Evolutionary conservation across 2,113 vertebrate species (phyloP).

Genomic region (Oenanthe melanoleuca): DNA sequence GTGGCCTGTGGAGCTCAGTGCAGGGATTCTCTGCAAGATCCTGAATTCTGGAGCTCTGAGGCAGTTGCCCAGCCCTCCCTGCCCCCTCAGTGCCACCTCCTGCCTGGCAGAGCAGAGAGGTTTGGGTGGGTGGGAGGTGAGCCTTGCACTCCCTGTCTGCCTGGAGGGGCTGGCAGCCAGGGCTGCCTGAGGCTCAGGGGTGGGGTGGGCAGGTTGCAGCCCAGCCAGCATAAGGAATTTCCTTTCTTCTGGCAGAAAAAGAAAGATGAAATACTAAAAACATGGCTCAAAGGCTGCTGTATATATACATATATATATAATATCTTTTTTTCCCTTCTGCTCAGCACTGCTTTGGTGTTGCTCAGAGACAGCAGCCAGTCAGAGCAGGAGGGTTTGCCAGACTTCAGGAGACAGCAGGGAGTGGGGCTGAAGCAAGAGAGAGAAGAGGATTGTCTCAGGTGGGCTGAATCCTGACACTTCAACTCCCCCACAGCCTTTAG

Average conservation of each 20-base stretch:
- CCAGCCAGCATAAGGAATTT: not conserved
- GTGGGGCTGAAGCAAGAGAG: not conserved
- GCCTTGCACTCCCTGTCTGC: slow-evolving; percentile 35
- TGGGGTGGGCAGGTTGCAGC: not conserved
- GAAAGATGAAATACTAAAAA: slow-evolving; percentile 27
- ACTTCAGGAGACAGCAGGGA: not conserved
- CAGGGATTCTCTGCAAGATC: not conserved
- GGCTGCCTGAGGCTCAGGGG: not conserved
- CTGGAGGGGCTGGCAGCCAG: slow-evolving; percentile 3
- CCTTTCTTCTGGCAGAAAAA: slow-evolving; percentile 6
- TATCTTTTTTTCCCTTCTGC: not conserved
- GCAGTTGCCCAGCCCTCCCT: not conserved
- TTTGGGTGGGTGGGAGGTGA: not conserved
- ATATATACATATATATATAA: not conserved
- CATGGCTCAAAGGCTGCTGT: not conserved
- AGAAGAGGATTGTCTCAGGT: not conserved
- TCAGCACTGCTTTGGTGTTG: not conserved
- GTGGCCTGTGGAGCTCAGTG: not conserved
- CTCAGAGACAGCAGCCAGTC: not conserved
- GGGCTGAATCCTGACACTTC: not conserved
- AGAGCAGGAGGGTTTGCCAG: not conserved
- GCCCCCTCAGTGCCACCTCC: not conserved
- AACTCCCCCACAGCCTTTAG: not conserved
- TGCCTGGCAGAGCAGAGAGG: not conserved
- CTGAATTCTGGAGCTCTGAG: too few relatives aligned